phyloP scores from a whole-genome alignment of 1,140 invertebrate species.

The Stegodyphus mimosarum region DNA sequence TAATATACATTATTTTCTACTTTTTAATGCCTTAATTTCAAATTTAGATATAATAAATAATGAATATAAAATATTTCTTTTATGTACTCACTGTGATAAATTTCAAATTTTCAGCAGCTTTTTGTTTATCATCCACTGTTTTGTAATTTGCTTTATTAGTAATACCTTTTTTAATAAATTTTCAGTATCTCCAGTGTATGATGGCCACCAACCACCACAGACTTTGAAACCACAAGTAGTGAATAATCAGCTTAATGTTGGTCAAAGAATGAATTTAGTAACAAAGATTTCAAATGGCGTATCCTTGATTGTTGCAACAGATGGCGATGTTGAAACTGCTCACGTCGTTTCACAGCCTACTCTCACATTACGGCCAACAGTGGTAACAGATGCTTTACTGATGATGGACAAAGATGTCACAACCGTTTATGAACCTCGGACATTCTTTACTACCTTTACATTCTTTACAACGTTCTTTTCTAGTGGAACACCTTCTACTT shows the following conservation, averaged over 20 bases:
- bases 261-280: slow-evolving; percentile 46
- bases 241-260: slow-evolving; percentile 38
- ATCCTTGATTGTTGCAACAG: slow-evolving; percentile 62
- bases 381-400: slow-evolving; percentile 63
- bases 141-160: too few relatives aligned
- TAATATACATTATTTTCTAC: too few relatives aligned
- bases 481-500: slow-evolving; percentile 80
- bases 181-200: slow-evolving; percentile 21
- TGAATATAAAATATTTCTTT: background rate
- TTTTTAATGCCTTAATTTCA: background rate
- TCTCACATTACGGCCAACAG: slow-evolving; percentile 62
- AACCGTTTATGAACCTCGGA: slow-evolving; percentile 61
- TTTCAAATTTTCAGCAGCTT: too few relatives aligned
- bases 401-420: slow-evolving; percentile 61
- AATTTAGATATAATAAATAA: background rate
- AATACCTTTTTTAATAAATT: background rate
- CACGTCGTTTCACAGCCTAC: slow-evolving; percentile 19
- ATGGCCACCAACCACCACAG: slow-evolving; percentile 10
- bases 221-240: slow-evolving; percentile 26
- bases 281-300: slow-evolving; percentile 62
- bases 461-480: slow-evolving; percentile 91
- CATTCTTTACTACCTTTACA: slow-evolving; percentile 70
- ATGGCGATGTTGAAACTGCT: slow-evolving; percentile 26
- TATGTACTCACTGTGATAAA: too few relatives aligned
- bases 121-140: too few relatives aligned